phyloP scores from a whole-genome alignment of 1,140 invertebrate genomes.

The Yoshiicerus persimilis region DNA sequence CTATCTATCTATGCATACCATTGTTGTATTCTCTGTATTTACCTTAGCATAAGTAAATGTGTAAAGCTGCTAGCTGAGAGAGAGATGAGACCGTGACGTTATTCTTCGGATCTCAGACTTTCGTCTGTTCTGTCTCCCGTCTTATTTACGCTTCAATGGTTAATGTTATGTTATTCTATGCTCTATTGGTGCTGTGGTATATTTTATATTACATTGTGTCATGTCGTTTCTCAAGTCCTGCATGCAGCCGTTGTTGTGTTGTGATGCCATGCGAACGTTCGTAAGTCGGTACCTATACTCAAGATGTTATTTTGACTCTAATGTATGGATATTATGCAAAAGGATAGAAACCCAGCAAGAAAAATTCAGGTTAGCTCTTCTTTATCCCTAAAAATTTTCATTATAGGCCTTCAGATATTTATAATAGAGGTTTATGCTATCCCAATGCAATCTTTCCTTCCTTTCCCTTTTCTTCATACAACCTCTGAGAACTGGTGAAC shows the following conservation, averaged over 20 bases:
- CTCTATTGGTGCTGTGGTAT: background rate
- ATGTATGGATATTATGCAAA: background rate
- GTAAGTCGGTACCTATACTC: background rate
- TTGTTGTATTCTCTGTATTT: background rate
- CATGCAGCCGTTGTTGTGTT: background rate
- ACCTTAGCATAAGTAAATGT: background rate
- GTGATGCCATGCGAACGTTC: background rate
- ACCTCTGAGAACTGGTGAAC: background rate
- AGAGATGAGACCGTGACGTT: background rate
- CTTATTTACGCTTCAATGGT: slow-evolving; percentile 8
- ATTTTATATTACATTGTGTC: background rate
- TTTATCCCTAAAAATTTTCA: background rate
- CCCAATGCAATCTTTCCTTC: background rate
- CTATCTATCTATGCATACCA: background rate
- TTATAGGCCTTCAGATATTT: background rate
- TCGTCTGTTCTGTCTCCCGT: background rate
- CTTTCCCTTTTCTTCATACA: background rate
- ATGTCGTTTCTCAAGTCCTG: no score
- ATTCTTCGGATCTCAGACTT: background rate
- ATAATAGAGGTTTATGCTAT: background rate
- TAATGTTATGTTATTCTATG: background rate
- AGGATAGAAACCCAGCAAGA: background rate
- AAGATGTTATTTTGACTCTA: background rate
- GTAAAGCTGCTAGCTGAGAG: background rate
- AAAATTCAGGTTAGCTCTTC: background rate